Conservation (phyloP, 2,888 invertebrate species). For the Cyclophora albipunctata region DNA sequence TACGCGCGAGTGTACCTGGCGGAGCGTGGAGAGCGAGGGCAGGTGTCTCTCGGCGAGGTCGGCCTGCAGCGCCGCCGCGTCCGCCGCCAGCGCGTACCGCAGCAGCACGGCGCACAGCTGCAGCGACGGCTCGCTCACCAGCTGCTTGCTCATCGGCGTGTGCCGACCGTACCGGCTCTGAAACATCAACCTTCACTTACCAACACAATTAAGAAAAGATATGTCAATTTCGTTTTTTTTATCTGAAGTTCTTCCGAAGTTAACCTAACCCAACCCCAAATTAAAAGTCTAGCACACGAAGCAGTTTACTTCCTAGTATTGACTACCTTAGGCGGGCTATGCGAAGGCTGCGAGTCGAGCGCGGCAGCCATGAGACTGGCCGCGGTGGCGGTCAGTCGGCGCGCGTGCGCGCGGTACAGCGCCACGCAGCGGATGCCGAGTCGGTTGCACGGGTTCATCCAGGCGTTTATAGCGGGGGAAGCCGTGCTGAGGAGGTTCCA, state of each 20-base stretch:
- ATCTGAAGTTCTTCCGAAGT: no score
- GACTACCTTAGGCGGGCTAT: conserved; percentile 83
- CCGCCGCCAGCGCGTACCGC: conserved; percentile 86
- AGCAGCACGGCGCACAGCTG: conserved; percentile 93
- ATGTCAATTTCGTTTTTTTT: neutral
- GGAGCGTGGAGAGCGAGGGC: conserved; percentile 89
- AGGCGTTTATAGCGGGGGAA: conserved; percentile 96
- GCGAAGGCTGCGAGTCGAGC: conserved; percentile 89
- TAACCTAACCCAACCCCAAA: no score
- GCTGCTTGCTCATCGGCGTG: conserved; percentile 89
- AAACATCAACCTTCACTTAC: conserved; percentile 5
- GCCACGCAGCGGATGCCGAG: conserved; percentile 89
- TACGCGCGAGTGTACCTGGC: conserved; percentile 75
- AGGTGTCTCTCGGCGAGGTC: conserved; percentile 89
- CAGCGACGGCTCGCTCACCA: conserved; percentile 96
- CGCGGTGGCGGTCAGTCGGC: conserved; percentile 88
- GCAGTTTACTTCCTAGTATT: no score
- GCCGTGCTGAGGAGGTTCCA: conserved; percentile 98
- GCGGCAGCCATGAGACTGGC: conserved; percentile 97
- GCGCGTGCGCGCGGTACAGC: conserved; percentile 85
- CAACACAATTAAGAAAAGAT: neutral
- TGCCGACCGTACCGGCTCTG: conserved; percentile 94
- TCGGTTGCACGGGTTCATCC: conserved; percentile 97
- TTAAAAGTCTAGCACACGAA: no score
- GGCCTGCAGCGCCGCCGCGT: conserved; percentile 85